These are phyloP conservation scores for Etheostoma perlongum DNA, from an alignment of 2,797 vertebrate genomes.

Conservation along the genomic window DNA sequence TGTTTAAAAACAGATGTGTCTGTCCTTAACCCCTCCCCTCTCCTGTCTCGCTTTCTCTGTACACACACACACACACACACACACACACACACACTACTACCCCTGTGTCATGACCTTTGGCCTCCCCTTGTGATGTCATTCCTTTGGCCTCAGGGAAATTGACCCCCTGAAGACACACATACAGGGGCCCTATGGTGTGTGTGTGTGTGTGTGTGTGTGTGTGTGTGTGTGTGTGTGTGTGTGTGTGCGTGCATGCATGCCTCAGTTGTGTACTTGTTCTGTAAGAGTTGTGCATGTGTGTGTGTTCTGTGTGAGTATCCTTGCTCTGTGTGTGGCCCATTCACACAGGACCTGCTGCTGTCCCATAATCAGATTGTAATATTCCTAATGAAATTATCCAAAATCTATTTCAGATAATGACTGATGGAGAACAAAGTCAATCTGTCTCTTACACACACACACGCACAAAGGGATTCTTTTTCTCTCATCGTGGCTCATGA, in stretches of 20 bases:
- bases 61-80: neutral
- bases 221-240: constrained; percentile 10
- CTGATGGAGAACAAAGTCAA: constrained; percentile 41
- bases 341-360: constrained; percentile 54
- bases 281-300: constrained; percentile 24
- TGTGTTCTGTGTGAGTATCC: constrained; percentile 15
- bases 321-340: constrained; percentile 20
- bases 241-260: neutral
- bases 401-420: constrained; percentile 53
- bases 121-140: constrained; percentile 52
- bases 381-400: constrained; percentile 63
- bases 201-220: constrained; percentile 6
- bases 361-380: constrained; percentile 65
- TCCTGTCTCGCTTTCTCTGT: neutral
- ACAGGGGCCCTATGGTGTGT: constrained; percentile 45
- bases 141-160: constrained; percentile 52
- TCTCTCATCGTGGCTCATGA: constrained; percentile 23
- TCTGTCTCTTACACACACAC: constrained; percentile 4
- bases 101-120: constrained; percentile 49
- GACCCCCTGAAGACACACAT: constrained; percentile 46
- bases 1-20: constrained; percentile 1
- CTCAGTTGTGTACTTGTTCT: constrained; percentile 27
- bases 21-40: neutral
- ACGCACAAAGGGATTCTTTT: constrained; percentile 22
- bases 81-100: neutral